Base-by-base conservation (phyloP, 2,888 invertebrate species). In the Galerucella calmariensis region DNA sequence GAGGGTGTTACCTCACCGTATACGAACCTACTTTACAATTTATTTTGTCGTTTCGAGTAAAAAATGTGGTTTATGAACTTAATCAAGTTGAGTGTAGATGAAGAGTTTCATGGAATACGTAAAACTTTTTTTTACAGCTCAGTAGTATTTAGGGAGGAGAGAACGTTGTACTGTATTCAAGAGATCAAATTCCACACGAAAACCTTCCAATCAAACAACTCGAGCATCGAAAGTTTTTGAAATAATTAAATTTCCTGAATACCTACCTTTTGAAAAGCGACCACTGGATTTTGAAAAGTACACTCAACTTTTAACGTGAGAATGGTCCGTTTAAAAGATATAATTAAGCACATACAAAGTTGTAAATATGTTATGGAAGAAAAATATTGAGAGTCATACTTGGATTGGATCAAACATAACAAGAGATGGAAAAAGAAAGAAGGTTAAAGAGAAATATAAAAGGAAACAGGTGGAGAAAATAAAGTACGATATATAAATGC, bases 61-160 rank as follows among this genome's bases (percentile, higher is more conserved):
- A 41, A 73, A 73, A 51, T 11, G 56, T 73, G 41, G 69, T 69
- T 69, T 74, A 70, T 70, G 74, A 51, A 65, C 69, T 65, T 69
- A 70, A 74, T 74, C 74, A 74, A 69, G 69, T 69, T 8, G 66
- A 48, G 27, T 67, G 48, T 58, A 27, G 67, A 59, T 44, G 46
- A 63, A 69, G 48, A 46, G 4, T 16, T 51, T 67, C 16, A 16
- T 41, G 67, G 14, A 67, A 56, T 9, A 4, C 20, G 20, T 56
- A 56, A 56, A 56, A 56, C 9, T 2, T n/a, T 16, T 27, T 27
- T 56, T 20, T 56, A 20, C 9, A 16, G 10, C 16, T 51, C 20
- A n/a, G n/a, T 51, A 6, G 5, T 35, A 35, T 35, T 35, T 35
- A 35, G 35, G 4, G 35, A 35, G 6, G 4, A 35, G 35, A 5